Evolutionary conservation across 2,113 vertebrate genomes (phyloP).

Genomic region (Petaurus breviceps): DNA sequence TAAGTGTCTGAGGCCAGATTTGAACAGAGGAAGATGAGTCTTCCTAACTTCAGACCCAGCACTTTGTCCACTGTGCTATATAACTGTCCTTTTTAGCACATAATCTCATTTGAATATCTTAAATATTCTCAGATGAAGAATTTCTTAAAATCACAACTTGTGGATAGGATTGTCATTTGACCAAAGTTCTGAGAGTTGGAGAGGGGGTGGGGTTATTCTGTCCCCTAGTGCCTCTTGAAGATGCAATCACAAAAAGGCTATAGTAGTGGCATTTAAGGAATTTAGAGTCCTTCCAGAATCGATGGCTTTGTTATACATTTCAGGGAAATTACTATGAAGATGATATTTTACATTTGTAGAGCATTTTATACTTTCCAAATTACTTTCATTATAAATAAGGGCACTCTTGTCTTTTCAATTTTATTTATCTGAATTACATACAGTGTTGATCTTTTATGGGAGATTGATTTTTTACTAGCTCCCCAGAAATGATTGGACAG

Average conservation of each 20-base stretch:
- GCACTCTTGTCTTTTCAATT: not conserved
- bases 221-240: not conserved
- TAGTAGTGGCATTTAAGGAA: not conserved
- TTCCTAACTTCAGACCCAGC: not conserved
- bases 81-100: not conserved
- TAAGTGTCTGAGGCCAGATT: not conserved
- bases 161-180: not conserved
- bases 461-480: not conserved
- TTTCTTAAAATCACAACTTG: not conserved
- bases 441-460: not conserved
- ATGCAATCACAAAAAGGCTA: not conserved
- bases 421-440: slow-evolving; percentile 36
- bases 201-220: not conserved
- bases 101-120: slow-evolving; percentile 52
- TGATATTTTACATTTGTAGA: not conserved
- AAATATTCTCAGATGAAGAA: slow-evolving; percentile 57
- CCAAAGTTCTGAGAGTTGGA: not conserved
- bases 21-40: not conserved
- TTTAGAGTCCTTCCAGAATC: not conserved
- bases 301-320: not conserved
- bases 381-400: not conserved
- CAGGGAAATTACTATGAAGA: not conserved
- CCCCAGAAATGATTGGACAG: not conserved
- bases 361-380: slow-evolving; percentile 16
- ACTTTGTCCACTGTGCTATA: not conserved